These are phyloP conservation scores for Lipotes vexillifer DNA, from an alignment of 2,113 vertebrate genomes.

Conservation along the genomic window DNA sequence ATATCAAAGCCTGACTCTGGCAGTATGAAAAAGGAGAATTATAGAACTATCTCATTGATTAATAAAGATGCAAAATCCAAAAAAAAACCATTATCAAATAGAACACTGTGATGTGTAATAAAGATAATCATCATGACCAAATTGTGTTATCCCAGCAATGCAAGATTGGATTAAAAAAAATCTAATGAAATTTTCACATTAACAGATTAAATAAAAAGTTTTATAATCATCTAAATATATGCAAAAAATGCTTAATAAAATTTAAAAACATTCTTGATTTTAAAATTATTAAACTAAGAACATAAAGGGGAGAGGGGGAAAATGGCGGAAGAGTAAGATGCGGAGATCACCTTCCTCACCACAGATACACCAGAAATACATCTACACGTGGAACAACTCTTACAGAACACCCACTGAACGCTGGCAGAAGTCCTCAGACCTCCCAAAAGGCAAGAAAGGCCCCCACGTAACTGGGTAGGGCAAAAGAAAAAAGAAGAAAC, in stretches of 20 bases:
- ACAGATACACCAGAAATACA: no score
- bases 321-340: no score
- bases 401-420: no score
- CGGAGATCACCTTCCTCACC: no score
- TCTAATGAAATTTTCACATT: background rate
- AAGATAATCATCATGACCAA: background rate
- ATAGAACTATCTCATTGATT: background rate
- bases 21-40: background rate
- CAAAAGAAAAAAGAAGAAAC: no score
- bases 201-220: background rate
- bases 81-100: background rate
- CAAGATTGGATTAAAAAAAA: background rate
- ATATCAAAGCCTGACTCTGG: background rate
- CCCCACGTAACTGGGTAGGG: no score
- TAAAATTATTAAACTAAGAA: background rate
- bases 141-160: background rate
- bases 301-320: background rate
- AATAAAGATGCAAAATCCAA: background rate
- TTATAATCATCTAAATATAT: background rate
- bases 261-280: background rate
- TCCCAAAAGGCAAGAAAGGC: no score
- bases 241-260: background rate
- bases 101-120: background rate
- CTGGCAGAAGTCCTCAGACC: no score
- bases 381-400: no score